Evolutionary conservation across 2,888 invertebrate species (phyloP), one percentile per base, ranked within the genome.

Genomic region (Cheilosia urbana): DNA sequence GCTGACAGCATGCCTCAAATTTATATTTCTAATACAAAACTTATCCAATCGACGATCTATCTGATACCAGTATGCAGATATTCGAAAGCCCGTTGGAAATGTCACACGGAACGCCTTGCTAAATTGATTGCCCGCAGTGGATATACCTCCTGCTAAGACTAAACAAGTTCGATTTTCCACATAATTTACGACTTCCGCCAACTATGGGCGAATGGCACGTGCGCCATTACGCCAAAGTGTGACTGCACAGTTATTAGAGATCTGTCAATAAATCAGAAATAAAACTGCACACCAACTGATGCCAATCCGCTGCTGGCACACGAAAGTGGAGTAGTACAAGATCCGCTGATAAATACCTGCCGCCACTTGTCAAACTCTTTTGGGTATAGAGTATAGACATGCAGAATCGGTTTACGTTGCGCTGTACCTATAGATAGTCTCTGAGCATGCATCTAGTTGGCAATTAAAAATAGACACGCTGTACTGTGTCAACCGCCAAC

Each of bases 341-440:
- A 83, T 83, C 62, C 62, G 6, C 17, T 66, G 57, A 83, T 83
- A 83, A 78, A 79, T 79, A 83, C 83, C 73, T 79, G 78, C 68
- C 73, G 78, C 69, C 78, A 83, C 62, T 53, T 68, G 83, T 73
- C 73, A 73, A 73, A 27, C 47, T 17, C 30, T 51, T 13, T 37
- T 15, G 40, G 24, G 51, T 2, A n/a, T n/a, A n/a, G n/a, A n/a
- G n/a, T 27, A 60, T 17, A 60, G 58, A 49, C 66, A 49, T 30
- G 58, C 57, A 60, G 60, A 68, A 60, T 24, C n/a, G 27, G 51
- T 13, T 30, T 21, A 30, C 57, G 40, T 76, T 66, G 76, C 76
- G 19, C 21, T 55, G 4, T n/a, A n/a, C n/a, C n/a, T n/a, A n/a
- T 9, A 2, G 30, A 30, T 30, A 30, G 9, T 9, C 30, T 34